A percentile compares a stretch with the other conserved stretches of the same genome.
These are phyloP conservation scores for Epizoanthus stellaris DNA, from an alignment of 92 coral and sea anemone genomes.

Conservation along the genomic window DNA sequence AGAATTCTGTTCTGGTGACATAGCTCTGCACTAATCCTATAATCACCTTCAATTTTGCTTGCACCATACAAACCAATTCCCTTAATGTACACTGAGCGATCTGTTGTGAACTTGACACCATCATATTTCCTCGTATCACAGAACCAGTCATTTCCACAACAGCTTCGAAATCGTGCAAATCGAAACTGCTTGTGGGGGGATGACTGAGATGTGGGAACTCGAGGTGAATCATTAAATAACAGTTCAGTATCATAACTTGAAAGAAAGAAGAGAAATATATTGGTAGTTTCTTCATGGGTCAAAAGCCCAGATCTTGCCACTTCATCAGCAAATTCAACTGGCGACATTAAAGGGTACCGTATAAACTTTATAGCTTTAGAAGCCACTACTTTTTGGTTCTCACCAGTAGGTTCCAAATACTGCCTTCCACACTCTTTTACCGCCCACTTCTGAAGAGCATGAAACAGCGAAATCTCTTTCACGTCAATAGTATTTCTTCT, in stretches of 20 bases:
- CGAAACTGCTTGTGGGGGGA: slow-evolving; percentile 53
- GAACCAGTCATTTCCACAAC: slow-evolving; percentile 92
- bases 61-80: slow-evolving; percentile 88
- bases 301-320: slow-evolving; percentile 82
- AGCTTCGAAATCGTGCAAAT: slow-evolving; percentile 80
- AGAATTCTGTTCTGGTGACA: slow-evolving; percentile 66
- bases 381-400: slow-evolving; percentile 65
- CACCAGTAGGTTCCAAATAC: slow-evolving; percentile 53
- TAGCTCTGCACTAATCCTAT: slow-evolving; percentile 64
- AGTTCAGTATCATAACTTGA: slow-evolving; percentile 76
- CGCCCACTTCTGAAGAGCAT: slow-evolving; percentile 79
- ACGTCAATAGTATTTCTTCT: slow-evolving; percentile 67
- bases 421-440: slow-evolving; percentile 71
- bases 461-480: slow-evolving; percentile 73
- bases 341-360: slow-evolving; percentile 82
- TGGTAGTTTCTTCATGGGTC: slow-evolving; percentile 77
- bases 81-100: slow-evolving; percentile 66
- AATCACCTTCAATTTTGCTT: slow-evolving; percentile 79
- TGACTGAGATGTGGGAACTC: slow-evolving; percentile 58
- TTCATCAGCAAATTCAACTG: slow-evolving; percentile 80
- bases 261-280: slow-evolving; percentile 74
- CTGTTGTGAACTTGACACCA: slow-evolving; percentile 77
- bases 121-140: slow-evolving; percentile 87
- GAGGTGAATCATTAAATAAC: slow-evolving; percentile 70
- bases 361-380: slow-evolving; percentile 74